Evolutionary conservation across 2,888 invertebrate species (phyloP).

Genomic region (Augiades crinisus): DNA sequence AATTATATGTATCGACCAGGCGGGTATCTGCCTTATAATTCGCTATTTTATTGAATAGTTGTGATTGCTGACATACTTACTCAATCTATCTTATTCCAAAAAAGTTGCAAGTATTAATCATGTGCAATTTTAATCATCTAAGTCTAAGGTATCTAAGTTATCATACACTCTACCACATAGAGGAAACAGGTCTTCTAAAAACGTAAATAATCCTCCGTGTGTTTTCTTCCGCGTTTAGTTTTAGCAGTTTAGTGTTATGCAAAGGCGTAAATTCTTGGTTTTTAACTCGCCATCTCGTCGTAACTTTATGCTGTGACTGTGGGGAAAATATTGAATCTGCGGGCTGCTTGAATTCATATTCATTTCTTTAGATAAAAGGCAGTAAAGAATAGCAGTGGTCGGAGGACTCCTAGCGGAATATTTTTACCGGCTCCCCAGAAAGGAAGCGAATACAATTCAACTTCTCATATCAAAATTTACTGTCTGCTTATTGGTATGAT

Average conservation of each 20-base stretch:
- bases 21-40: no score
- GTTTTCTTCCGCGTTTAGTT: slow-evolving; percentile 41
- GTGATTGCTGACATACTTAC: no score
- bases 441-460: slow-evolving; percentile 17
- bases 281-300: slow-evolving; percentile 49
- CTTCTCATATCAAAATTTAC: slow-evolving; percentile 23
- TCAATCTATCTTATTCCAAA: no score
- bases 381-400: slow-evolving; percentile 22
- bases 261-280: slow-evolving; percentile 54
- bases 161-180: no score
- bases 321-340: slow-evolving; percentile 40
- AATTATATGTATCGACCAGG: no score
- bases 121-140: no score
- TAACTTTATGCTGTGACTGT: slow-evolving; percentile 38
- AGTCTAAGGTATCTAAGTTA: no score
- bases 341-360: slow-evolving; percentile 33
- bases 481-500: slow-evolving; percentile 21
- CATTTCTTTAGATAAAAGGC: slow-evolving; percentile 30
- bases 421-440: slow-evolving; percentile 17
- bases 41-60: no score
- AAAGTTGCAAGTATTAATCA: no score
- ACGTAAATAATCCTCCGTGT: slow-evolving; percentile 28
- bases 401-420: slow-evolving; percentile 22
- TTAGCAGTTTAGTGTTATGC: slow-evolving; percentile 51
- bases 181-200: no score